Base-by-base conservation (phyloP, 30 jellyfish, hydroid and myxozoan species). In the Nemopilema nomurai region DNA sequence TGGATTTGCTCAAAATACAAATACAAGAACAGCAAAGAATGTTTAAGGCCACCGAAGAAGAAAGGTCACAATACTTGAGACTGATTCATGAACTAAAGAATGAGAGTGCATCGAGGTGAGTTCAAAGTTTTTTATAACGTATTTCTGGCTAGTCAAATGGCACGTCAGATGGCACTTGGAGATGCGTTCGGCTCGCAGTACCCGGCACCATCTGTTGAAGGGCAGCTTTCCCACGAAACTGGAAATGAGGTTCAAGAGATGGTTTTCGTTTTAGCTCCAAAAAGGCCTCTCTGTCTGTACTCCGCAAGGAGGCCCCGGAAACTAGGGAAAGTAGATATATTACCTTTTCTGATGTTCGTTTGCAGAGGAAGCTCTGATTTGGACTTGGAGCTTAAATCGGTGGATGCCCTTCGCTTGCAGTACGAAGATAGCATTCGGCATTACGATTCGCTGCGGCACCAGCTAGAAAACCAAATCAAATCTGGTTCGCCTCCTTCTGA, bases 391-490 rank as follows among this genome's bases (percentile, higher is more conserved):
- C 69, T 85, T 41, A 78, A 75, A 25, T 74, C 93, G 18, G 69
- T 76, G 25, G 74, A 87, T 28, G 83, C 85, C 49, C 82, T 92
- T 41, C 73, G 87, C 22, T 75, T 85, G 27, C 97, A 87, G 29
- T 79, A 88, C 69, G 96, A 92, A 80, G 87, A 77, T 16, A 78
- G 97, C 20, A 51, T 87, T 33, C 92, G 87, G 57, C 93, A 87
- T 77, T 87, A 85, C 77, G 96, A 87, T 57, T 77, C 96, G 6
- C 76, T 92, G 53, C 84, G 87, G 1, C 81, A 69, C 31, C 95
- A 87, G 33, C 76, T 92, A n/a, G 97, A 88, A 51, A 32, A 24
- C 49, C 83, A 85, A 69, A 32, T 75, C 72, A 53, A 41, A 20
- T 53, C 84, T 18, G 23, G 30, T 1, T 30, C 16, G 74, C 33